Evolutionary conservation across 1,140 invertebrate species (phyloP).

Genomic region (Drosophila rufa): DNA sequence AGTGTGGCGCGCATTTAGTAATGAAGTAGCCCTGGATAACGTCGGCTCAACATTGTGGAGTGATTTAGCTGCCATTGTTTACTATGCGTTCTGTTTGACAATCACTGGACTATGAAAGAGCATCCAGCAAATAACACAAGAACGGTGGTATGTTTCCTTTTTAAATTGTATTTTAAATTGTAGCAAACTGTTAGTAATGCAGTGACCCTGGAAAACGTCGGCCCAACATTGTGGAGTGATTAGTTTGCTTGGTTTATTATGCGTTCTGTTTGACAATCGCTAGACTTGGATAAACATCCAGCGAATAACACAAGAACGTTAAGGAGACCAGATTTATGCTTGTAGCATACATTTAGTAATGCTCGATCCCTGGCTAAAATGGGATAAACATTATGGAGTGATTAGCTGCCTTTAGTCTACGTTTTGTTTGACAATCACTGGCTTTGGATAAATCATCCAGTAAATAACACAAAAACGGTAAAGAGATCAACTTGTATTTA

Average conservation of each 20-base stretch:
- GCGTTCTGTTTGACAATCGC: constrained; percentile 80
- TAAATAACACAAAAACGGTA: constrained; percentile 73
- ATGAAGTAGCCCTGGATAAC: constrained; percentile 42
- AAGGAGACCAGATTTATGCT: background rate
- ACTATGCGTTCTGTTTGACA: constrained; percentile 79
- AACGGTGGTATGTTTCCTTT: constrained; percentile 39
- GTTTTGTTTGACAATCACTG: constrained; percentile 82
- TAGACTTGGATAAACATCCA: constrained; percentile 43
- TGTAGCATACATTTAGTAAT: constrained; percentile 53
- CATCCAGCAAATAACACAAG: constrained; percentile 72
- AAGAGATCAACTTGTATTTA: too few relatives aligned
- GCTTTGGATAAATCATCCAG: constrained; percentile 41
- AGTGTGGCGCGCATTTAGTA: constrained; percentile 69
- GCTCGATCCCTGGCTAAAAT: constrained; percentile 21
- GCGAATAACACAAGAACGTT: constrained; percentile 76
- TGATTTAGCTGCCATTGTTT: constrained; percentile 33
- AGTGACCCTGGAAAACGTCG: constrained; percentile 13
- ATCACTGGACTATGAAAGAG: constrained; percentile 49
- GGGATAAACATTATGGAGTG: constrained; percentile 62
- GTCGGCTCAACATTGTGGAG: constrained; percentile 56
- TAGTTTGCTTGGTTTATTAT: constrained; percentile 47
- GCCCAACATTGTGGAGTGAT: constrained; percentile 55
- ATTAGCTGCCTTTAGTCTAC: constrained; percentile 52
- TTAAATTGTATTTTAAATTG: background rate
- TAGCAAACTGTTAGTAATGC: constrained; percentile 75